Percentiles rank a stretch among this genome's conserved stretches.
Conservation (phyloP, 2,113 vertebrate species). For the Madoqua kirkii region DNA sequence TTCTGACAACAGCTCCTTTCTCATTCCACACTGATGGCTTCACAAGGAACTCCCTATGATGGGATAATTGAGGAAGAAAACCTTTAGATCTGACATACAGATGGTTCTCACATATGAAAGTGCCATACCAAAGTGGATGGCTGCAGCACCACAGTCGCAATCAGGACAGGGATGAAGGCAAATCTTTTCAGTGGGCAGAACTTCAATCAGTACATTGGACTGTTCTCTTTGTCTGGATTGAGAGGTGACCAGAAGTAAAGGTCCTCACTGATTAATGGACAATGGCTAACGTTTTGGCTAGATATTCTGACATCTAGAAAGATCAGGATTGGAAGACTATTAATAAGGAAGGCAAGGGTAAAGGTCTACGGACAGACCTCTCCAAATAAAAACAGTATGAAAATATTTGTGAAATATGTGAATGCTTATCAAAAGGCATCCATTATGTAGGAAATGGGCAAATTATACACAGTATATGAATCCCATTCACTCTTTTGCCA, state of each 20-base stretch:
- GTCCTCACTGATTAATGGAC: neutral
- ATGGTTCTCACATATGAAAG: neutral
- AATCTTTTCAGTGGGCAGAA: neutral
- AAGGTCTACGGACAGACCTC: neutral
- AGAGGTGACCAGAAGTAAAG: neutral
- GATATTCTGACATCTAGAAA: neutral
- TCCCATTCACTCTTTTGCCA: neutral
- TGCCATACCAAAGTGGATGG: neutral
- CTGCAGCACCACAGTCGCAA: neutral
- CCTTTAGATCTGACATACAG: neutral
- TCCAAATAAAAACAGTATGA: neutral
- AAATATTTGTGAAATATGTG: neutral
- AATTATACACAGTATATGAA: neutral
- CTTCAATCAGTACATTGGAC: neutral
- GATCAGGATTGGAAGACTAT: neutral
- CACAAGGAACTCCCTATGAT: neutral
- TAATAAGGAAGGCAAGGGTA: neutral
- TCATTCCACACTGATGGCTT: neutral
- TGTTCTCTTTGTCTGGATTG: neutral
- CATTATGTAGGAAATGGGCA: neutral
- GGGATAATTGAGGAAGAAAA: neutral
- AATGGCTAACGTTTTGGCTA: neutral
- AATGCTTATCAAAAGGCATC: conserved; percentile 11
- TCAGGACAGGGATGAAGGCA: neutral
- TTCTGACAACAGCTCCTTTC: neutral